Base-by-base conservation (phyloP, 2,797 vertebrate species). In the Phrynocephalus guinanensis region DNA sequence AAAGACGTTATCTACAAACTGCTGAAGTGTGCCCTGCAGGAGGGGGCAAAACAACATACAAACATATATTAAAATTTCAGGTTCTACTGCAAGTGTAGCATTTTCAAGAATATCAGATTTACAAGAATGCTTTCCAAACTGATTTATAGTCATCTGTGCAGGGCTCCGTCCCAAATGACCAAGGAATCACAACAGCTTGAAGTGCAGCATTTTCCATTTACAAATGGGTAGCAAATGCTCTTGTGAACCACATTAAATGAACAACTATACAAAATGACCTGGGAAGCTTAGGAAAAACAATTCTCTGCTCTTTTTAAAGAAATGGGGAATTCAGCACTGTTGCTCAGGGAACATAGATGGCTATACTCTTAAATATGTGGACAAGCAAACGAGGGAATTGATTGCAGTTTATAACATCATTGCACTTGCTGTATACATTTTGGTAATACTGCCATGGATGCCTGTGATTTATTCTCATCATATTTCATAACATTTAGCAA, bases 1-100 rank as follows among this genome's bases (percentile, higher is more conserved):
- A 94, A 99, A 99, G 94, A 99, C 98, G 97, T 99, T 97, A 92
- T 99, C 98, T 95, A 99, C 99, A 88, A 99, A 99, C 96, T 99
- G 98, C 96, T 99, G 99, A 95, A 99, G 97, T 0, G 99, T 99
- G 89, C 99, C 99, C 99, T 99, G 95, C 83, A 94, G 87, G 50
- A 18, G 84, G 52, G 52, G 26, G 2, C 9, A 79, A 66, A 13
- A 70, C 48, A 56, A 66, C 79, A 81, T 52, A 83, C 1, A 30
- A 38, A 86, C 8, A 78, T 44, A 75, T 3, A 87, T 50, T 82
- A 90, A 67, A 85, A 11, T 10, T 88, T 86, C 80, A n/a, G 60
- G 63, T 78, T 20, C 1, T 70, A 33, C 82, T 89, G 75, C 8
- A 88, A 95, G 76, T 73, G 83, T 0, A 0, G 48, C 60, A 82